These are phyloP conservation scores for Mormyrops attenuatus DNA, from an alignment of 2,797 vertebrate species.

Conservation along the genomic window DNA sequence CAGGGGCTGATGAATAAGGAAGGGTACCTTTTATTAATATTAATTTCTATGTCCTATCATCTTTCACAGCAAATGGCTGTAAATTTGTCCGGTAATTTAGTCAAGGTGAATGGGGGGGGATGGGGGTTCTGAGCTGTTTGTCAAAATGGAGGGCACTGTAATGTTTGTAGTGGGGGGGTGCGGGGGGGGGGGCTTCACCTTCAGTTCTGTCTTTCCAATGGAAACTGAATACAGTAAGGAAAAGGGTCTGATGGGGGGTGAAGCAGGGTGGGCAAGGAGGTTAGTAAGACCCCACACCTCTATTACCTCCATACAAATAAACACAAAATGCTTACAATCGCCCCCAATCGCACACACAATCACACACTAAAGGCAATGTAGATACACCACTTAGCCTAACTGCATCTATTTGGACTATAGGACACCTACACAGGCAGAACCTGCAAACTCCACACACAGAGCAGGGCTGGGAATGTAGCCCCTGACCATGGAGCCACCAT, in stretches of 20 bases:
- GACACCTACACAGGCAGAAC: background rate
- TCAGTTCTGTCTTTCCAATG: background rate
- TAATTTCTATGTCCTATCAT: background rate
- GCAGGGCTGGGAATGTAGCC: background rate
- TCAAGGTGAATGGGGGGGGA: background rate
- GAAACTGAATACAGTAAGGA: background rate
- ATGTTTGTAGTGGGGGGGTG: background rate
- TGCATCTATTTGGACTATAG: background rate
- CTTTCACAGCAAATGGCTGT: background rate
- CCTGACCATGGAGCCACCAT: background rate
- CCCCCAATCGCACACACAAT: background rate
- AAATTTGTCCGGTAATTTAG: background rate
- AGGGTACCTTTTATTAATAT: background rate
- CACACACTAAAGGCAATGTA: background rate
- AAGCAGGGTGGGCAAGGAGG: background rate
- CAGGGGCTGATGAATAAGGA: background rate
- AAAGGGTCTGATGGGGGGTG: background rate
- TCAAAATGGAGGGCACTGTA: background rate
- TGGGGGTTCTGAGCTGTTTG: background rate
- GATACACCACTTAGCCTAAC: background rate
- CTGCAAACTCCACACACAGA: background rate
- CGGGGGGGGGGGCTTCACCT: background rate
- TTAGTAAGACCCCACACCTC: background rate
- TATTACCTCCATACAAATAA: background rate
- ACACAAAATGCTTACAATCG: background rate